Evolutionary conservation across 2,797 vertebrate genomes (phyloP), one percentile per base, ranked within the genome.

Genomic region (Pantherophis vulpinus): DNA sequence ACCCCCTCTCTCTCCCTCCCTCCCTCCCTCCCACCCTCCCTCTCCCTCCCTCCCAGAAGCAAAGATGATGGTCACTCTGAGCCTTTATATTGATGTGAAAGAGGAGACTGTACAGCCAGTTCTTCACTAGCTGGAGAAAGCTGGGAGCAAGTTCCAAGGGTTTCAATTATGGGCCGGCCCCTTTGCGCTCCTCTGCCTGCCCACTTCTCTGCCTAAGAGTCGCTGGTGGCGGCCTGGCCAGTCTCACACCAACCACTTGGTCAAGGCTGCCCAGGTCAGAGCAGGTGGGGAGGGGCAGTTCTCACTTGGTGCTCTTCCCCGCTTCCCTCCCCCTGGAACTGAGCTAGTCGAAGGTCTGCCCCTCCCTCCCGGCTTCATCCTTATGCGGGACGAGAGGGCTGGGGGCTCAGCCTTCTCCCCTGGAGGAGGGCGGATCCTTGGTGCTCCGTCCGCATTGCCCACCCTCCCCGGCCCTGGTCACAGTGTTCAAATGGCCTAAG

Each of bases 1-100:
- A 18, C 4, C 4, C 18, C 0, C 58, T 16, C 13, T 6, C 63
- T 0, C n/a, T 8, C 32, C 1, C 29, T 14, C n/a, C 9, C 14
- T 3, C 14, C 2, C n/a, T 37, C 2, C 0, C 13, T 18, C 13
- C 4, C n/a, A n/a, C 25, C 3, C 25, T 55, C 54, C 54, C 61
- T 5, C 27, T 13, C 27, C 5, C 23, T n/a, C n/a, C 2, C n/a
- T 8, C 59, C 13, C 2, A 0, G n/a, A 18, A 58, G 16, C 55
- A 58, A 32, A 47, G 11, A 60, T 27, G 8, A 47, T 4, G 23
- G 2, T 25, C 12, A 14, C 23, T 25, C 7, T 14, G 32, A 89
- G 20, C 32, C 58, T 60, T 60, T 60, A 25, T 60, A 27, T 27
- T 25, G 25, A 25, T 11, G 20, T 47, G 37, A 83, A 42, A 83